These are phyloP conservation scores for Pomphorhynchus laevis DNA, from an alignment of 1,140 invertebrate species.

Conservation along the genomic window DNA sequence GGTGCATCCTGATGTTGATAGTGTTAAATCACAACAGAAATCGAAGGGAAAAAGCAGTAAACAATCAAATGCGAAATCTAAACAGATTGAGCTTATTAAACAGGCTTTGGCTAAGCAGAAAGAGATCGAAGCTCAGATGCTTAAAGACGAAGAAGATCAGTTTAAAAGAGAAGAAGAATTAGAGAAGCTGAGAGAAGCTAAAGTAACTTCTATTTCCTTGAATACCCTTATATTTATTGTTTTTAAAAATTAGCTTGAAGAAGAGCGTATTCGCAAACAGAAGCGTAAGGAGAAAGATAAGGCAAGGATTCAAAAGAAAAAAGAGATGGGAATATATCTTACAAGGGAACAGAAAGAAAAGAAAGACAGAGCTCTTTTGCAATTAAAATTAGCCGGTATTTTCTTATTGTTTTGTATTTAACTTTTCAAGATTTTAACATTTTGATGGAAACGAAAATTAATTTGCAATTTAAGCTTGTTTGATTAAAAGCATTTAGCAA, in stretches of 20 bases:
- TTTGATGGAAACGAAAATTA: neutral
- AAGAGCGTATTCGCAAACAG: conserved; percentile 36
- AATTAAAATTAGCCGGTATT: conserved; percentile 31
- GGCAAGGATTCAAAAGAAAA: conserved; percentile 51
- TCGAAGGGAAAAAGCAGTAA: conserved; percentile 9
- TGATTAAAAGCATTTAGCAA: neutral
- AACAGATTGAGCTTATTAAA: conserved; percentile 11
- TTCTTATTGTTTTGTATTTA: no score
- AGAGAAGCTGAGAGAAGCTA: conserved; percentile 27
- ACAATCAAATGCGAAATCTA: conserved; percentile 13
- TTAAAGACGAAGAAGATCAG: neutral
- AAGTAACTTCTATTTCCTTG: conserved; percentile 34
- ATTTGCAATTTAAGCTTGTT: conserved; percentile 19
- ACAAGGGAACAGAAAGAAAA: conserved; percentile 51
- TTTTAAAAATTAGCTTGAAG: conserved; percentile 24
- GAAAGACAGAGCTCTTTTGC: conserved; percentile 40
- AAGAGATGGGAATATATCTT: conserved; percentile 62
- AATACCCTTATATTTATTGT: conserved; percentile 13
- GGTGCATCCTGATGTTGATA: neutral
- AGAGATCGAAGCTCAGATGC: neutral
- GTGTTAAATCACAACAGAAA: neutral
- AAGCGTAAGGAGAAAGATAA: conserved; percentile 72
- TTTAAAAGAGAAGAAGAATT: conserved; percentile 15
- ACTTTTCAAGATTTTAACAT: conserved; percentile 34
- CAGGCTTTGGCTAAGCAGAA: conserved; percentile 10